Percentiles rank a stretch among this genome's conserved stretches.
These are phyloP conservation scores for Phortica magna DNA, from an alignment of 2,888 invertebrate genomes.

Conservation along the genomic window DNA sequence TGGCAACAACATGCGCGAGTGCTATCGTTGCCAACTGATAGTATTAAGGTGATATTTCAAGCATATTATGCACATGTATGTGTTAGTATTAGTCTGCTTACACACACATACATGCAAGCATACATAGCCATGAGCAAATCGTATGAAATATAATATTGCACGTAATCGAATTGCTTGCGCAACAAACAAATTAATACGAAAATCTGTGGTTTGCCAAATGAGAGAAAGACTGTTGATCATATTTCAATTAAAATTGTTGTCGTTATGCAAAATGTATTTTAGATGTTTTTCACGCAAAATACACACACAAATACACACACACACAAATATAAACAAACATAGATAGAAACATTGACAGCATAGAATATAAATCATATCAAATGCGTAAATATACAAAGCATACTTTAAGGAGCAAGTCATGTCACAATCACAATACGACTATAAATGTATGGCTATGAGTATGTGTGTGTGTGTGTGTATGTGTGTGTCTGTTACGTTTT, in stretches of 20 bases:
- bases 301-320: background rate
- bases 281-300: background rate
- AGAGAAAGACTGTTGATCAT: slow-evolving; percentile 59
- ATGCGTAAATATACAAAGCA: slow-evolving; percentile 51
- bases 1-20: background rate
- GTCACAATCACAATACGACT: slow-evolving; percentile 24
- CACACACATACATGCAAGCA: background rate
- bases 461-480: background rate
- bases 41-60: no score
- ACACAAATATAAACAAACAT: slow-evolving; percentile 46
- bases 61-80: no score
- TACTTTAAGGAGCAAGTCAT: slow-evolving; percentile 40
- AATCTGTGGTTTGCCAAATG: slow-evolving; percentile 60
- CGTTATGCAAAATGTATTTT: slow-evolving; percentile 3
- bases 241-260: slow-evolving; percentile 64
- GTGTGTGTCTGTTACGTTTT: slow-evolving; percentile 45
- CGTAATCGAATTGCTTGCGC: slow-evolving; percentile 30
- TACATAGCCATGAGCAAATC: background rate
- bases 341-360: background rate
- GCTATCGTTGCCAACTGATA: no score
- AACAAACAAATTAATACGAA: slow-evolving; percentile 59
- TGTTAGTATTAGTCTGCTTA: no score
- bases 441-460: no score
- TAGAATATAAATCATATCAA: background rate
- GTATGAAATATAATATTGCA: background rate